These are phyloP conservation scores for Parthenolecanium corni DNA, from an alignment of 2,888 invertebrate genomes.

Conservation along the genomic window DNA sequence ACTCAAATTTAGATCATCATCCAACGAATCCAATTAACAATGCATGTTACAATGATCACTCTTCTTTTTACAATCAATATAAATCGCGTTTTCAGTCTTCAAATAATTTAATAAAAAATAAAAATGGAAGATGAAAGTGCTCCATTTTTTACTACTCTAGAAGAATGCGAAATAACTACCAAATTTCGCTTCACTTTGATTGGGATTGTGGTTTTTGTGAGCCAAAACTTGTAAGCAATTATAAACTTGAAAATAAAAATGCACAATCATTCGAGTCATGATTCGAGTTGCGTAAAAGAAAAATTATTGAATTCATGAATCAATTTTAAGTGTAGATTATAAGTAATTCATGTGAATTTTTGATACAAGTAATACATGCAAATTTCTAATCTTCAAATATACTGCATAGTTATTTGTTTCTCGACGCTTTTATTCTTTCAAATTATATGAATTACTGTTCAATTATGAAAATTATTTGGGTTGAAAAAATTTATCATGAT, in stretches of 20 bases:
- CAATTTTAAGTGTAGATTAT: too few relatives aligned
- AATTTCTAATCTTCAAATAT: too few relatives aligned
- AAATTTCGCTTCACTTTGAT: constrained; percentile 27
- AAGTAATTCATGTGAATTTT: too few relatives aligned
- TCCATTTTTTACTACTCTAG: constrained; percentile 27
- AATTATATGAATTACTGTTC: too few relatives aligned
- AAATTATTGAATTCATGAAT: too few relatives aligned
- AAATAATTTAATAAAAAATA: constrained; percentile 28
- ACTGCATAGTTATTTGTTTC: too few relatives aligned
- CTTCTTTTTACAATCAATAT: constrained; percentile 18
- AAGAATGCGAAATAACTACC: constrained; percentile 18
- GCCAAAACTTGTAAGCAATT: constrained; percentile 22
- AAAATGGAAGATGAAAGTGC: constrained; percentile 27
- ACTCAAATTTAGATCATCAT: constrained; percentile 27
- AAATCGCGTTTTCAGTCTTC: constrained; percentile 27
- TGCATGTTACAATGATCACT: constrained; percentile 35
- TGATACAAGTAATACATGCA: too few relatives aligned
- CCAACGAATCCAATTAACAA: constrained; percentile 30
- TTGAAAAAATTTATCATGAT: too few relatives aligned
- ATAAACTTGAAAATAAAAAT: constrained; percentile 25
- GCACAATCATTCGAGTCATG: too few relatives aligned
- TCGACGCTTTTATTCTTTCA: too few relatives aligned
- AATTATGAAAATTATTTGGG: too few relatives aligned
- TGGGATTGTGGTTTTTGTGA: constrained; percentile 27
- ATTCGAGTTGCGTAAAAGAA: too few relatives aligned